phyloP scores from a whole-genome alignment of 2,797 vertebrate genomes.

The Denticeps clupeoides region DNA sequence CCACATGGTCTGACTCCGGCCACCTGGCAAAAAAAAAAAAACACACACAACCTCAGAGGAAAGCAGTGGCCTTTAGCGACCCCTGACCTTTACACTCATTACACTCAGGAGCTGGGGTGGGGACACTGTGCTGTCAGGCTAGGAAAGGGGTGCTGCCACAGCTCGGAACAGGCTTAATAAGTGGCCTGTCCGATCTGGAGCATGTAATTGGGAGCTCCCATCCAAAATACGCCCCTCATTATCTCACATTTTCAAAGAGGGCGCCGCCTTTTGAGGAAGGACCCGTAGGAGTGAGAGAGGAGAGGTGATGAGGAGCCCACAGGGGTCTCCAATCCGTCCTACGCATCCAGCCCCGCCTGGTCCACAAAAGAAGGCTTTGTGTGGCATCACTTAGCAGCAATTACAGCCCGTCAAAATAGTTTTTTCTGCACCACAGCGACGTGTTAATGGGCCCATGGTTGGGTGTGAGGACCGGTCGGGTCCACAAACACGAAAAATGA shows the following conservation, averaged over 20 bases:
- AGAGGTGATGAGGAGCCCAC: constrained; percentile 38
- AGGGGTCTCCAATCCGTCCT: constrained; percentile 28
- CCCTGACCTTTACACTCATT: constrained; percentile 98
- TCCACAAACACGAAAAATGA: constrained; percentile 71
- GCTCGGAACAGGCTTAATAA: constrained; percentile 61
- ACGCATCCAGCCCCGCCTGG: constrained; percentile 43
- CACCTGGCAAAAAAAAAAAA: too few species aligned
- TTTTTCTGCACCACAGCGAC: constrained; percentile 79
- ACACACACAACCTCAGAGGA: constrained; percentile 85
- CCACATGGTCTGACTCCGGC: too few species aligned
- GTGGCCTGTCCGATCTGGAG: constrained; percentile 52
- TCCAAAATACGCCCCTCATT: constrained; percentile 61
- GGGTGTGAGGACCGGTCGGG: constrained; percentile 87
- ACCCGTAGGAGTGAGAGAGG: too few species aligned
- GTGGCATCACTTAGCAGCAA: constrained; percentile 83
- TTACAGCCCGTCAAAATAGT: constrained; percentile 92
- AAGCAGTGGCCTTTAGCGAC: constrained; percentile 70
- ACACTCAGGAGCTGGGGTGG: constrained; percentile 52
- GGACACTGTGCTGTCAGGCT: constrained; percentile 31
- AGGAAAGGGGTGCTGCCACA: constrained; percentile 59
- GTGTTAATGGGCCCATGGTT: constrained; percentile 85
- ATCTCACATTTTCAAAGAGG: constrained; percentile 65
- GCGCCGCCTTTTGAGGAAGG: too few species aligned
- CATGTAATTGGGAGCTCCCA: constrained; percentile 47
- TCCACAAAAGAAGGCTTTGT: constrained; percentile 78